These are phyloP conservation scores for Mormyrops boulengeri DNA, from an alignment of 2,797 vertebrate species.

Conservation along the genomic window DNA sequence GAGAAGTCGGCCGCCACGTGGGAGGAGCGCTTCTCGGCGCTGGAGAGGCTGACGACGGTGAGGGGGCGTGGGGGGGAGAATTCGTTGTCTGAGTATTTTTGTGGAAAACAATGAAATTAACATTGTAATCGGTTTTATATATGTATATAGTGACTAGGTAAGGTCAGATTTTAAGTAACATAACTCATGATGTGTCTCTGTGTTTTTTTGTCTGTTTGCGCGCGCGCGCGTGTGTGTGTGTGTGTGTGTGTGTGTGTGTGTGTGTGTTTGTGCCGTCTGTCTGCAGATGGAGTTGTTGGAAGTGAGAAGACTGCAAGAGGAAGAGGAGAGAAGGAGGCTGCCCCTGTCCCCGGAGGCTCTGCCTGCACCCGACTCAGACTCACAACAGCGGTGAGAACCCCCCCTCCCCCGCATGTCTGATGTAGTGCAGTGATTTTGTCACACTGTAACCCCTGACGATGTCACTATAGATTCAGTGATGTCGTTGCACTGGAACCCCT, in stretches of 20 bases:
- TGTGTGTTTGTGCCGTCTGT: slow-evolving; percentile 26
- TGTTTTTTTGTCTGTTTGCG: background rate
- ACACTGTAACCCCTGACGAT: background rate
- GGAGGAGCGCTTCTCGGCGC: slow-evolving; percentile 88
- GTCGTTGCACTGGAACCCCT: background rate
- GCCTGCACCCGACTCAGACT: slow-evolving; percentile 59
- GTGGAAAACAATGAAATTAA: background rate
- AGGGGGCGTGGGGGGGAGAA: slow-evolving; percentile 8
- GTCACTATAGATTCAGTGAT: too few relatives aligned
- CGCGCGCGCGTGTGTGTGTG: background rate
- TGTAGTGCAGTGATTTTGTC: background rate
- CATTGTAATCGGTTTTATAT: background rate
- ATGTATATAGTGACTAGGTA: background rate
- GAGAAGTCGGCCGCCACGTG: slow-evolving; percentile 93
- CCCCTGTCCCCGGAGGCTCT: slow-evolving; percentile 67
- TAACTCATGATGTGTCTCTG: slow-evolving; percentile 23
- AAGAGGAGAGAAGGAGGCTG: slow-evolving; percentile 79
- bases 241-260: background rate
- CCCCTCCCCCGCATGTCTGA: background rate
- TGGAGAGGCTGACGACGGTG: slow-evolving; percentile 90
- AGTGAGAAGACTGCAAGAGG: slow-evolving; percentile 87
- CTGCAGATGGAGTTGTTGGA: slow-evolving; percentile 85
- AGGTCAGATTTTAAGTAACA: background rate
- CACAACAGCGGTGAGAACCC: slow-evolving; percentile 68
- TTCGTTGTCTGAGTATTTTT: background rate